Evolutionary conservation across 2,797 vertebrate genomes (phyloP).

Genomic region (Picus viridis): DNA sequence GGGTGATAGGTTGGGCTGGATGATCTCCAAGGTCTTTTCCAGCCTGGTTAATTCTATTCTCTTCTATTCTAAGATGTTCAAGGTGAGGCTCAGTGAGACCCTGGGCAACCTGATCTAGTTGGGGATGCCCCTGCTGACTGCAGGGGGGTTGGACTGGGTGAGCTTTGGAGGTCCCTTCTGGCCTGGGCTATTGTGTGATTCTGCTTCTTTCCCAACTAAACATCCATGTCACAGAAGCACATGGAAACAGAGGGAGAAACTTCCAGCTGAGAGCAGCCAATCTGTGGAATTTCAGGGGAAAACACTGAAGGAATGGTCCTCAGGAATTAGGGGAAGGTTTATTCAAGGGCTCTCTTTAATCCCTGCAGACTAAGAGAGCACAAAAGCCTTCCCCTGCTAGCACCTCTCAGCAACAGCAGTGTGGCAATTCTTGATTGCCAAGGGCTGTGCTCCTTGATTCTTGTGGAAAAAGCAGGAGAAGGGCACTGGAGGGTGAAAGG

Average conservation of each 20-base stretch:
- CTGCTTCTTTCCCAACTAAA: not conserved
- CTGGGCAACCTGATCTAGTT: too few species aligned
- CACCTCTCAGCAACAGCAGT: not conserved
- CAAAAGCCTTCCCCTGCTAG: conserved; percentile 26
- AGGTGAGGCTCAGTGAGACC: too few species aligned
- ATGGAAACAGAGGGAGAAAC: not conserved
- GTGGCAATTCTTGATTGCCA: not conserved
- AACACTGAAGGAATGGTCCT: not conserved
- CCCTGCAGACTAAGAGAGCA: conserved; percentile 22
- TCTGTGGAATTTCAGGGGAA: conserved; percentile 18
- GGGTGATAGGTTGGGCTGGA: too few species aligned
- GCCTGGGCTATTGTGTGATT: not conserved
- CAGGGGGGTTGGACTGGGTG: too few species aligned
- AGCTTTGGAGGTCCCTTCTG: too few species aligned
- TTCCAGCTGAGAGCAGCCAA: not conserved
- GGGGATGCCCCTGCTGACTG: too few species aligned
- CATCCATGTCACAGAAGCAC: not conserved
- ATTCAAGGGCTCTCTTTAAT: conserved; percentile 61
- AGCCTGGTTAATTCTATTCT: too few species aligned
- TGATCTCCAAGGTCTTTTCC: too few species aligned
- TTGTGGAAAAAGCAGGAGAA: not conserved
- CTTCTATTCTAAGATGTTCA: too few species aligned
- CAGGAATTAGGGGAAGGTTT: conserved; percentile 57
- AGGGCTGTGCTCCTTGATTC: not conserved
- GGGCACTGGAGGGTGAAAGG: rapidly evolving